phyloP scores from a whole-genome alignment of 2,888 invertebrate species.

The Watsonalla binaria region DNA sequence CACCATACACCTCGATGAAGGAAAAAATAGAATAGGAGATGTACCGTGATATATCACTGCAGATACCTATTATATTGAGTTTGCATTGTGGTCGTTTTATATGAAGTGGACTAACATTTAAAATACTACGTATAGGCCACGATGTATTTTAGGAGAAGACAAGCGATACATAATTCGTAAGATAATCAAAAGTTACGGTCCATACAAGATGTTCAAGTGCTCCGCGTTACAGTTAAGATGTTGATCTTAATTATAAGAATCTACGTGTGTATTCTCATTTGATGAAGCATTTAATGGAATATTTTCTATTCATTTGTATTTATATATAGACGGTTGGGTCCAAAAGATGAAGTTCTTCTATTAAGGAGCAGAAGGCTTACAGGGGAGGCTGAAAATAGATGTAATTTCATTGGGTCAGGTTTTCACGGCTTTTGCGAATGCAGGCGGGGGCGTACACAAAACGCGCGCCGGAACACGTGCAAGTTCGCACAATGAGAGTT shows the following conservation, averaged over 20 bases:
- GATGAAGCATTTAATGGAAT: no score
- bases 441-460: slow-evolving; percentile 65
- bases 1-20: slow-evolving; percentile 27
- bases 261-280: slow-evolving; percentile 4
- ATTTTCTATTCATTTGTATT: no score
- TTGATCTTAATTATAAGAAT: not conserved
- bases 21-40: slow-evolving; percentile 65
- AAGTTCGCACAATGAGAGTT: slow-evolving; percentile 74
- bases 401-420: slow-evolving; percentile 41
- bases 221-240: not conserved
- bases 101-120: slow-evolving; percentile 13
- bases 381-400: slow-evolving; percentile 43
- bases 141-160: not conserved
- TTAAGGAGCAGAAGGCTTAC: not conserved
- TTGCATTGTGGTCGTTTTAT: slow-evolving; percentile 46
- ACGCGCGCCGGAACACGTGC: slow-evolving; percentile 75
- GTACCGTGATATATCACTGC: slow-evolving; percentile 67
- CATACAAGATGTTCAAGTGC: no score
- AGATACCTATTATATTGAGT: slow-evolving; percentile 48
- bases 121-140: not conserved
- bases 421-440: slow-evolving; percentile 49
- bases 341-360: not conserved
- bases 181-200: no score
- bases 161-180: not conserved
- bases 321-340: not conserved